Percentiles rank a stretch among this genome's conserved stretches.
These are phyloP conservation scores for Montipora foliosa DNA, from an alignment of 64 coral and sea anemone genomes.

Conservation along the genomic window DNA sequence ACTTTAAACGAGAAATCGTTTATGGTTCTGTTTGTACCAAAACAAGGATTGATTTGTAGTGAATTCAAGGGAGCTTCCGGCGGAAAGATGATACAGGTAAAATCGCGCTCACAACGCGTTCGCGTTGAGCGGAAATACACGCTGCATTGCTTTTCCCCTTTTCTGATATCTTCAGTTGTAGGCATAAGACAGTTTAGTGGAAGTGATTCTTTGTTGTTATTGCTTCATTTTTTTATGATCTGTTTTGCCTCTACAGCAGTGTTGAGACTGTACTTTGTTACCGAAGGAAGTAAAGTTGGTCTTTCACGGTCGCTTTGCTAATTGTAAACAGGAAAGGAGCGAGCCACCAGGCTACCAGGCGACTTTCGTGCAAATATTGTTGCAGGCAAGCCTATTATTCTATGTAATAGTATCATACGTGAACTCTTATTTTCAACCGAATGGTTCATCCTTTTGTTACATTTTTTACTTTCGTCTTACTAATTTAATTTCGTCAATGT, in stretches of 20 bases:
- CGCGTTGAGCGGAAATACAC: conserved; percentile 30
- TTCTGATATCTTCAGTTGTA: background rate
- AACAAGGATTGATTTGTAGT: conserved; percentile 10
- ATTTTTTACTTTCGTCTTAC: background rate
- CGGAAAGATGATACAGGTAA: conserved; percentile 89
- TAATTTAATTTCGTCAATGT: background rate
- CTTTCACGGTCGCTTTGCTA: background rate
- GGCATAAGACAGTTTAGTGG: background rate
- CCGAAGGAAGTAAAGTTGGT: conserved; percentile 16
- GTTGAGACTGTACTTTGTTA: background rate
- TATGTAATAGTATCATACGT: background rate
- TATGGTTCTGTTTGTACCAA: background rate
- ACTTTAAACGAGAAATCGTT: background rate
- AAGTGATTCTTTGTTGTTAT: background rate
- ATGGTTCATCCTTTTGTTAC: background rate
- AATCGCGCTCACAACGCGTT: conserved; percentile 60
- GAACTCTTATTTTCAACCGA: too few species aligned
- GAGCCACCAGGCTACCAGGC: background rate
- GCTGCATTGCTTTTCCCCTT: background rate
- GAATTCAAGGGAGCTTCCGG: conserved; percentile 78
- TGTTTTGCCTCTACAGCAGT: conserved; percentile 10
- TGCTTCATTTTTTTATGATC: background rate
- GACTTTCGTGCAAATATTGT: background rate
- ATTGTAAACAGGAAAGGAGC: conserved; percentile 24
- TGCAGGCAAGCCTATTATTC: conserved; percentile 22